Conservation (phyloP, 2,888 invertebrate species). For the Amblyjoppa proteus region DNA sequence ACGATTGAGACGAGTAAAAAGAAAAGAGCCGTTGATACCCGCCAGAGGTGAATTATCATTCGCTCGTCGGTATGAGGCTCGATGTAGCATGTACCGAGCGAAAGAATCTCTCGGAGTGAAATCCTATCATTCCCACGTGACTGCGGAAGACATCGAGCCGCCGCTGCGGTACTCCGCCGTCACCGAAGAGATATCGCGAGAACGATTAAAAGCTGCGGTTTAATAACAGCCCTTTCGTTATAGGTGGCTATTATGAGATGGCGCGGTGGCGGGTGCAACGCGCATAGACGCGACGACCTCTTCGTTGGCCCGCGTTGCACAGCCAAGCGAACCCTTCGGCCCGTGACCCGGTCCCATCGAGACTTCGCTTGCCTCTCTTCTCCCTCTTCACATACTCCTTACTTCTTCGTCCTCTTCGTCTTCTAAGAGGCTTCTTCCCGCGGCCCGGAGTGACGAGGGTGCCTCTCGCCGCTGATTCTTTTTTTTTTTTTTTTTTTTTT, state of each 20-base stretch:
- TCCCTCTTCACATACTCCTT: constrained; percentile 34
- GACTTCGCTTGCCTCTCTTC: constrained; percentile 66
- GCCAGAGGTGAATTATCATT: constrained; percentile 45
- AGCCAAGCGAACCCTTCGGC: constrained; percentile 59
- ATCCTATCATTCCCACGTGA: constrained; percentile 67
- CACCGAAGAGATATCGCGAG: constrained; percentile 70
- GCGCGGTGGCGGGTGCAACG: constrained; percentile 63
- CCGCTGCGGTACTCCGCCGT: constrained; percentile 19
- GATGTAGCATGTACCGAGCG: not conserved
- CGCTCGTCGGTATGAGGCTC: not conserved
- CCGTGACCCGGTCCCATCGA: constrained; percentile 70
- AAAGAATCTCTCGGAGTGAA: constrained; percentile 38
- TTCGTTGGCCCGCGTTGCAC: constrained; percentile 43
- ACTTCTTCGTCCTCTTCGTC: constrained; percentile 56
- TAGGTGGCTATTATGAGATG: constrained; percentile 78
- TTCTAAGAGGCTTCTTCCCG: constrained; percentile 47
- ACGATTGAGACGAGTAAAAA: constrained; percentile 18
- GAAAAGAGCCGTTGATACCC: not conserved
- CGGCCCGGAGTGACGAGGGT: constrained; percentile 68
- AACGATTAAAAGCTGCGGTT: constrained; percentile 81
- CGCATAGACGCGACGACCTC: constrained; percentile 67
- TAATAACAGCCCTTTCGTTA: constrained; percentile 80
- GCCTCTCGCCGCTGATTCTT: constrained; percentile 26
- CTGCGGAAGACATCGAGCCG: constrained; percentile 57
- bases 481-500: constrained; percentile 33